Percentiles rank a stretch among this genome's conserved stretches.
Evolutionary conservation across 2,113 vertebrate species (phyloP).

Genomic region (Hypomesus transpacificus): DNA sequence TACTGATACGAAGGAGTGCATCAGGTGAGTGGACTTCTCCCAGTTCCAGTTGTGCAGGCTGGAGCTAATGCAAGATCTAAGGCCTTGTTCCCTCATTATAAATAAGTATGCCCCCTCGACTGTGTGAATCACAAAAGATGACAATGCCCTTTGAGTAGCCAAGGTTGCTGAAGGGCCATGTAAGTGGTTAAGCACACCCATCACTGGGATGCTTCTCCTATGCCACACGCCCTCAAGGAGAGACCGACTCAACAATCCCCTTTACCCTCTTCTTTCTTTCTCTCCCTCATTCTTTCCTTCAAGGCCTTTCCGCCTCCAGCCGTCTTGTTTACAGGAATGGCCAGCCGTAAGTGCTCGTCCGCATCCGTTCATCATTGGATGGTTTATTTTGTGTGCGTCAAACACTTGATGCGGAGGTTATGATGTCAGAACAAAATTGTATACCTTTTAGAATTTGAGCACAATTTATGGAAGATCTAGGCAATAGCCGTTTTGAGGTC

Average conservation of each 20-base stretch:
- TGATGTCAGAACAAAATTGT: no score
- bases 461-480: no score
- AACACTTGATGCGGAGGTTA: neutral
- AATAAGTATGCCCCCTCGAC: conserved; percentile 17
- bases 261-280: neutral
- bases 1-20: conserved; percentile 70
- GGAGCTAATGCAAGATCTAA: neutral
- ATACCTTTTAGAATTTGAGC: no score
- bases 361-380: neutral
- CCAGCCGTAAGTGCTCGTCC: conserved; percentile 45
- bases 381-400: neutral
- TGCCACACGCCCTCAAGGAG: neutral
- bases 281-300: neutral
- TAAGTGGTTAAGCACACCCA: conserved; percentile 27
- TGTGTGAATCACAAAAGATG: conserved; percentile 13
- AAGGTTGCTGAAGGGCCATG: conserved; percentile 7
- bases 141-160: conserved; percentile 11
- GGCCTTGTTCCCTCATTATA: conserved; percentile 6
- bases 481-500: no score
- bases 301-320: conserved; percentile 45
- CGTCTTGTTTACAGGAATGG: conserved; percentile 34
- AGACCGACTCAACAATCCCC: neutral
- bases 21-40: conserved; percentile 74
- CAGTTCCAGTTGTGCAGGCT: neutral
- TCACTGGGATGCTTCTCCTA: neutral